Conservation (phyloP, 2,888 invertebrate genomes). For the Raillietiella orientalis region DNA sequence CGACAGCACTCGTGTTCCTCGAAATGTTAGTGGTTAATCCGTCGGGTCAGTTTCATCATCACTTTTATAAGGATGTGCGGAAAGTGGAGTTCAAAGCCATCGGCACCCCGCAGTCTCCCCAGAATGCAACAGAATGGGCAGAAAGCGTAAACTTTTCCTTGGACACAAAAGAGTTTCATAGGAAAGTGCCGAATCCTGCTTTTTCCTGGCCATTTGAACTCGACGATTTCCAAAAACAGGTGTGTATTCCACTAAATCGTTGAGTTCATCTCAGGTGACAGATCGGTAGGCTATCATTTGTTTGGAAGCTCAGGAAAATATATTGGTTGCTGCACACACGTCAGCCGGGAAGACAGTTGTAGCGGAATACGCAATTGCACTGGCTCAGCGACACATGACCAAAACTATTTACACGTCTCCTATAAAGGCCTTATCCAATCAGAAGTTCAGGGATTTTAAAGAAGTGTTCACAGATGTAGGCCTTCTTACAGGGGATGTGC, state of each 20-base stretch:
- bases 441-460: constrained; percentile 92
- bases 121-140: too few relatives aligned
- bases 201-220: constrained; percentile 60
- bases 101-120: too few relatives aligned
- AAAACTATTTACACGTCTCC: constrained; percentile 90
- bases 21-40: too few relatives aligned
- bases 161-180: constrained; percentile 47
- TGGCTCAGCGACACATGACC: constrained; percentile 70
- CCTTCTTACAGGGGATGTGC: constrained; percentile 73
- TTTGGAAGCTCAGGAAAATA: constrained; percentile 69
- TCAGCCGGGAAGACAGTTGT: constrained; percentile 97
- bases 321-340: constrained; percentile 96
- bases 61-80: too few relatives aligned
- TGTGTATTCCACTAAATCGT: constrained; percentile 8
- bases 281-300: constrained; percentile 48
- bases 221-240: constrained; percentile 85
- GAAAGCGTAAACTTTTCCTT: too few relatives aligned
- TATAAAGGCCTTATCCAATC: constrained; percentile 93
- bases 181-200: constrained; percentile 49
- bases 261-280: neutral
- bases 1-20: too few relatives aligned
- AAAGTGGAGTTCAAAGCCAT: too few relatives aligned
- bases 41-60: too few relatives aligned
- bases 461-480: constrained; percentile 71
- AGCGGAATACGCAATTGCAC: constrained; percentile 92